These are phyloP conservation scores for Baronia brevicornis DNA, from an alignment of 2,888 invertebrate genomes.

Conservation along the genomic window DNA sequence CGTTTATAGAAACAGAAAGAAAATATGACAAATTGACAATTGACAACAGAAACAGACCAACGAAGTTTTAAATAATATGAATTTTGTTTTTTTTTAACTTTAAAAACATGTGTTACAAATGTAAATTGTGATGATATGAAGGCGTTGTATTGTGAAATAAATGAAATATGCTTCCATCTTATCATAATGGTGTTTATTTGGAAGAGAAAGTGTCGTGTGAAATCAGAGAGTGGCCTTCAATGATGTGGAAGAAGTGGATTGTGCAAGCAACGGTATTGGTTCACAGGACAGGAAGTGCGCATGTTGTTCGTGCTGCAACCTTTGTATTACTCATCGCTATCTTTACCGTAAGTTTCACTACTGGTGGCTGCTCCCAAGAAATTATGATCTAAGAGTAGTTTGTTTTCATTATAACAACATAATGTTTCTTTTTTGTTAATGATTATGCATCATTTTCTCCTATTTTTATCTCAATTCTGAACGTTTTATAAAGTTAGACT, in stretches of 20 bases:
- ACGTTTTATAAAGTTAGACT: too few species aligned
- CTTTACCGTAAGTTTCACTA: slow-evolving; percentile 40
- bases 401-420: too few species aligned
- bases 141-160: slow-evolving; percentile 23
- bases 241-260: slow-evolving; percentile 74
- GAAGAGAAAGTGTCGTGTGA: slow-evolving; percentile 72
- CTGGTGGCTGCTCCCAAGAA: background rate
- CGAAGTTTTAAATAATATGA: too few species aligned
- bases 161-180: slow-evolving; percentile 38
- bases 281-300: slow-evolving; percentile 25
- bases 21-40: too few species aligned
- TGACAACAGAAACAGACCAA: too few species aligned
- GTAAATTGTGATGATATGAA: slow-evolving; percentile 40
- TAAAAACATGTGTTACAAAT: slow-evolving; percentile 13
- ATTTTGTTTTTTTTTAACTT: slow-evolving; percentile 5
- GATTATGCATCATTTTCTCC: too few species aligned
- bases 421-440: too few species aligned
- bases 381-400: too few species aligned
- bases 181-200: slow-evolving; percentile 35
- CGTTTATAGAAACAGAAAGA: too few species aligned
- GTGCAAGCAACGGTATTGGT: slow-evolving; percentile 55
- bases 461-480: too few species aligned
- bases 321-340: slow-evolving; percentile 40
- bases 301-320: slow-evolving; percentile 23
- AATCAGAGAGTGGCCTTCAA: slow-evolving; percentile 67